Conservation (phyloP, 1,140 invertebrate genomes). For the Aphaenogaster floridana region DNA sequence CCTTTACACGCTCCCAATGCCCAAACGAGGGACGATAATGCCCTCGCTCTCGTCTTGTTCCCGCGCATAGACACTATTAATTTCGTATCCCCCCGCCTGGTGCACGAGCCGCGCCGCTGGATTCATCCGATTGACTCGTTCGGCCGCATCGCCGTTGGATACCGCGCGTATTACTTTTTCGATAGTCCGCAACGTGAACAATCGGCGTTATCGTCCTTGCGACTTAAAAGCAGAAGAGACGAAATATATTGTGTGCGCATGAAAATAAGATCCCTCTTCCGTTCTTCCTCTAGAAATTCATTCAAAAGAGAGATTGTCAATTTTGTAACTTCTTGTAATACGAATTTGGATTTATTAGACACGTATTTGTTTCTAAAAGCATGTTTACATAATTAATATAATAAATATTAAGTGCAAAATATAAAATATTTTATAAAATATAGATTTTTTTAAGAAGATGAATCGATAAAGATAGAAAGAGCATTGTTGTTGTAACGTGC, state of each 20-base stretch:
- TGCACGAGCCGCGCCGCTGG: conserved; percentile 72
- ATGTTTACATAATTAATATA: background rate
- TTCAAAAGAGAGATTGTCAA: background rate
- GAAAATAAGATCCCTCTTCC: background rate
- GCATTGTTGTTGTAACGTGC: background rate
- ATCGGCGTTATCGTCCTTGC: background rate
- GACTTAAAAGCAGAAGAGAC: background rate
- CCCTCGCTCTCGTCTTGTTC: conserved; percentile 73
- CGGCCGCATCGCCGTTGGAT: conserved; percentile 56
- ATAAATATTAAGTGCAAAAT: background rate
- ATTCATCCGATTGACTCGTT: conserved; percentile 80
- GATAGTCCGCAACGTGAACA: background rate
- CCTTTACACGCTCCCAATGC: conserved; percentile 85
- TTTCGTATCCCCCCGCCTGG: conserved; percentile 78
- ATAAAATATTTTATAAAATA: background rate
- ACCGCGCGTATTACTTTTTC: conserved; percentile 48
- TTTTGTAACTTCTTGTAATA: background rate
- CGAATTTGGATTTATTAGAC: background rate
- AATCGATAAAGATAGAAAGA: background rate
- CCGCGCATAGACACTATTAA: conserved; percentile 85
- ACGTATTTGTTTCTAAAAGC: background rate
- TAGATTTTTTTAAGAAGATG: background rate
- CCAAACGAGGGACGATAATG: conserved; percentile 85
- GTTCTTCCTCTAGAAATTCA: background rate
- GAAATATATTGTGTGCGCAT: background rate